phyloP scores from a whole-genome alignment of 2,113 vertebrate genomes.

The Malaclemys terrapin region DNA sequence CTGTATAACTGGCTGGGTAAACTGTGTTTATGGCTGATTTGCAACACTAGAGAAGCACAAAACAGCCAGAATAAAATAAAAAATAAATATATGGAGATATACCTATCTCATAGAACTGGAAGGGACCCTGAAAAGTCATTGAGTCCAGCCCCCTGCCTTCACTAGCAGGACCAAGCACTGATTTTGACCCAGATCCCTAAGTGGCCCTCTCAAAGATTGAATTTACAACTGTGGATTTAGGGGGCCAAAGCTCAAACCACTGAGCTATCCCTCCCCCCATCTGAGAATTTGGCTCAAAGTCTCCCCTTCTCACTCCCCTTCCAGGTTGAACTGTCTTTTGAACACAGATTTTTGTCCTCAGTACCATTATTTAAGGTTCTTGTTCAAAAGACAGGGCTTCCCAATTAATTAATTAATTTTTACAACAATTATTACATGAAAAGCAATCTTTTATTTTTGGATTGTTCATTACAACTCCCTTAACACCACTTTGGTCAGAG shows the following conservation, averaged over 20 bases:
- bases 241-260: no score
- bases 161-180: no score
- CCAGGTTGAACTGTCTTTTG: background rate
- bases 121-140: no score
- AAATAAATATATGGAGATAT: no score
- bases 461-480: background rate
- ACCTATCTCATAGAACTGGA: no score
- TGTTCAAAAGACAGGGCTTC: background rate
- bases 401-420: background rate
- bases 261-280: background rate
- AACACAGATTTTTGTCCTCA: background rate
- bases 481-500: background rate
- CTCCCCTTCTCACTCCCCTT: background rate
- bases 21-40: background rate
- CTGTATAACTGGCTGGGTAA: background rate
- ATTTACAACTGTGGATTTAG: no score
- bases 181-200: no score
- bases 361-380: background rate
- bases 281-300: background rate
- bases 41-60: background rate
- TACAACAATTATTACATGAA: background rate
- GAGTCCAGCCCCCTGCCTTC: no score
- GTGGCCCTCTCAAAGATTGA: no score
- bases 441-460: background rate
- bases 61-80: slow-evolving; percentile 15